Base-by-base conservation (phyloP, 92 coral and sea anemone species). In the Hydrozoanthus gracilis region DNA sequence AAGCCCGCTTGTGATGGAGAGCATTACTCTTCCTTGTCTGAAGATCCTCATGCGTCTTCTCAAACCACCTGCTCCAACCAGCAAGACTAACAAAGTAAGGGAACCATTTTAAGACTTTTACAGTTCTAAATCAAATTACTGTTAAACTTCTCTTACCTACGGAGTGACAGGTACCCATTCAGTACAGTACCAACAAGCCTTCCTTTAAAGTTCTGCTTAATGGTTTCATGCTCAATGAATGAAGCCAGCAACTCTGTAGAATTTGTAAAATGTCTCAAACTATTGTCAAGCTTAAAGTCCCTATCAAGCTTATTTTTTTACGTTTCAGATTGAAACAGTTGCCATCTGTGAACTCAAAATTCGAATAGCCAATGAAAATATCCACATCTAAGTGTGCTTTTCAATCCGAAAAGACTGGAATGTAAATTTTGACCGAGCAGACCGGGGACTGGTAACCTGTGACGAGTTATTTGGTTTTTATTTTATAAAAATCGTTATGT, bases 171-270 rank as follows among this genome's bases (percentile, higher is more conserved):
- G 80, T 96, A 96, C n/a, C 99, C 99, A 88, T 96, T 96, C 75
- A 96, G 89, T 15, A 96, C 99, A 6, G 98, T 95, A 17, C 98
- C 99, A 47, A 96, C 99, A 46, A 96, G 97, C 50, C 88, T 93
- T 67, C 98, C 98, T 80, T 96, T 96, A 89, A 96, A 95, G 78
- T 93, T 95, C 82, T 96, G 99, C 91, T 96, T 96, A 82, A 96
- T 90, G 51, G 88, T 91, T 15, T 96, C 95, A 75, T 96, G 96
- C 72, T 95, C 97, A 79, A 96, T 88, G 82, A 96, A 96, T 16
- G 98, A 96, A 3, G 96, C 95, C 93, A 96, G 88, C 76, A 96
- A 75, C 82, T 96, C 99, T 96, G 89, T 18, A 20, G 61, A 71
- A 66, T 47, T 17, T 5, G n/a, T 18, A 47, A 47, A 7, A 51